Evolutionary conservation across 1,140 invertebrate species (phyloP).

Genomic region (Bombus vancouverensis): DNA sequence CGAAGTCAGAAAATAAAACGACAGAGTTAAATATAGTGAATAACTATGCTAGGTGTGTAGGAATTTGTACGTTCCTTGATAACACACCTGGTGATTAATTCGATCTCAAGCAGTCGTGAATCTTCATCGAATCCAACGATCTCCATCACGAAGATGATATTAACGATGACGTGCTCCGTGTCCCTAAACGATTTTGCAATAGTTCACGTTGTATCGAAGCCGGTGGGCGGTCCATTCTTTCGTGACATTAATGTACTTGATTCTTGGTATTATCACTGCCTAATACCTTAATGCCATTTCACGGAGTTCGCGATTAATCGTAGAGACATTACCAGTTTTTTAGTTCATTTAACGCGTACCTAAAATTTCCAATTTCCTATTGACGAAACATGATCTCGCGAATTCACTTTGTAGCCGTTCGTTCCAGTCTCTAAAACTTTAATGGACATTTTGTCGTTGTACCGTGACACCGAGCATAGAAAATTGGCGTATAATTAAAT

Average conservation of each 20-base stretch:
- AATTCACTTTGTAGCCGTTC: too few species aligned
- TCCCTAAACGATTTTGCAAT: conserved; percentile 42
- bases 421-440: background rate
- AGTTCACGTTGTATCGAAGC: conserved; percentile 32
- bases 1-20: background rate
- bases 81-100: conserved; percentile 15
- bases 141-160: conserved; percentile 41
- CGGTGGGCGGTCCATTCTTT: conserved; percentile 41
- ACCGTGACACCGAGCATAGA: background rate
- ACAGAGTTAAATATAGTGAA: background rate
- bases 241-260: conserved; percentile 42
- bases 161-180: conserved; percentile 23
- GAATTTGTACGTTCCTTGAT: background rate
- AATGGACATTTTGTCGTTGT: background rate
- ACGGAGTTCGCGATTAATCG: background rate
- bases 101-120: background rate
- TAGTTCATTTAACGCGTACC: background rate
- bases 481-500: background rate
- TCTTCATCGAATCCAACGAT: conserved; percentile 13
- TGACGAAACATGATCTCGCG: background rate
- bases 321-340: background rate
- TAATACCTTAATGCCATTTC: conserved; percentile 25
- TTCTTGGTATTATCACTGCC: conserved; percentile 12
- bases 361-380: background rate
- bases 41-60: background rate